These are phyloP conservation scores for Onychostoma macrolepis DNA, from an alignment of 2,113 vertebrate genomes.

Conservation along the genomic window DNA sequence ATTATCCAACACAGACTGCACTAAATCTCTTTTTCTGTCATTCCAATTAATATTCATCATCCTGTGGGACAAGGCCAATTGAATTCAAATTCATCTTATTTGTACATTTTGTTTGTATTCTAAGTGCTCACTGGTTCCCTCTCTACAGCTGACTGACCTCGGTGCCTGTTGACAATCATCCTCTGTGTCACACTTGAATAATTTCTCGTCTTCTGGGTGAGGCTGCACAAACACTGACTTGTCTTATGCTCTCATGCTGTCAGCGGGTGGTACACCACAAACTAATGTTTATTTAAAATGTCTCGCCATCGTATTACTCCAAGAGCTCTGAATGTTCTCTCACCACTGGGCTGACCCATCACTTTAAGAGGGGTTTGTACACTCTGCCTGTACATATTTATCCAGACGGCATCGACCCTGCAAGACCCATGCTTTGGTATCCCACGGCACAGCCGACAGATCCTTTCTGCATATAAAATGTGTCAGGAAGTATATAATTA, in stretches of 20 bases:
- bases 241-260: constrained; percentile 32
- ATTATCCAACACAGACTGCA: not conserved
- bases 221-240: constrained; percentile 30
- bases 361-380: constrained; percentile 14
- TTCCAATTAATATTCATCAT: constrained; percentile 1
- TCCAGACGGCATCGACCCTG: not conserved
- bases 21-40: not conserved
- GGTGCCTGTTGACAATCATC: constrained; percentile 31
- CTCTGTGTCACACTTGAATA: constrained; percentile 49
- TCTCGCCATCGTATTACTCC: constrained; percentile 26
- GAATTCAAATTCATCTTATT: not conserved
- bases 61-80: not conserved
- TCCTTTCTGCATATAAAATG: not conserved
- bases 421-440: not conserved
- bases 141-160: constrained; percentile 22
- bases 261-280: constrained; percentile 33
- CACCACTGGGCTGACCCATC: constrained; percentile 23
- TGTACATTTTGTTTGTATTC: constrained; percentile 1
- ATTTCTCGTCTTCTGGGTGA: constrained; percentile 40
- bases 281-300: constrained; percentile 48
- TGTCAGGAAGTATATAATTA: not conserved
- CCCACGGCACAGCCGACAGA: not conserved
- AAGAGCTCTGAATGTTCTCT: constrained; percentile 34
- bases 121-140: constrained; percentile 5
- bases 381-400: constrained; percentile 25